A percentile compares a stretch with the other conserved stretches of the same genome.
These are phyloP conservation scores for Adrianichthys oophorus DNA, from an alignment of 2,797 vertebrate genomes.

Conservation along the genomic window DNA sequence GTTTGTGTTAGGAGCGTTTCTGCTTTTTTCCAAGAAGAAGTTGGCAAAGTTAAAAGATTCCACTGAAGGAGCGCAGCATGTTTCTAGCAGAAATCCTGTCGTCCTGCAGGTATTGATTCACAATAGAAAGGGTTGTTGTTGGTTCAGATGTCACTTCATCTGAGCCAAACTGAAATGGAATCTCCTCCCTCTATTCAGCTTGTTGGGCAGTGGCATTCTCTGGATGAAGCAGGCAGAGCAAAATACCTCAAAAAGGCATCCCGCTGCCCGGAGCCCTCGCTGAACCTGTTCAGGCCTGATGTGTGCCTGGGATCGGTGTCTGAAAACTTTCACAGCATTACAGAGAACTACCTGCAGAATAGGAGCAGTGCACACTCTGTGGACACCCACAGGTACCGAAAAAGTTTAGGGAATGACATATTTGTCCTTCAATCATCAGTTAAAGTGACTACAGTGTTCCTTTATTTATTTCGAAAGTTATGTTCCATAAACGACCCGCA, in stretches of 20 bases:
- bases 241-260: slow-evolving; percentile 83
- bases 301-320: slow-evolving; percentile 91
- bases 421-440: no score
- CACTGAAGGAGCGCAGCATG: slow-evolving; percentile 17
- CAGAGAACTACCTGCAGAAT: slow-evolving; percentile 77
- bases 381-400: slow-evolving; percentile 78
- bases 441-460: no score
- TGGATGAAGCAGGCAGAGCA: slow-evolving; percentile 74
- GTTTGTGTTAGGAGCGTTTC: slow-evolving; percentile 77
- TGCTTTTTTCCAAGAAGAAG: slow-evolving; percentile 88
- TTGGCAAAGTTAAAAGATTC: slow-evolving; percentile 72
- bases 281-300: slow-evolving; percentile 85
- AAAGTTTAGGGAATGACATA: no score
- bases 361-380: slow-evolving; percentile 41
- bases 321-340: slow-evolving; percentile 85
- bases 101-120: slow-evolving; percentile 75
- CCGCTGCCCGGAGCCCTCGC: slow-evolving; percentile 88
- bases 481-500: no score
- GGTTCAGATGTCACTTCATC: background rate
- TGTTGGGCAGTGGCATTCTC: slow-evolving; percentile 80
- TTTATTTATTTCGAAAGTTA: no score
- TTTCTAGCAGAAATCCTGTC: slow-evolving; percentile 67
- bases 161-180: background rate
- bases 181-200: slow-evolving; percentile 70
- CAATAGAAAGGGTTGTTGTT: no score